Evolutionary conservation across 2,113 vertebrate species (phyloP).

Genomic region (Regulus satrapa): DNA sequence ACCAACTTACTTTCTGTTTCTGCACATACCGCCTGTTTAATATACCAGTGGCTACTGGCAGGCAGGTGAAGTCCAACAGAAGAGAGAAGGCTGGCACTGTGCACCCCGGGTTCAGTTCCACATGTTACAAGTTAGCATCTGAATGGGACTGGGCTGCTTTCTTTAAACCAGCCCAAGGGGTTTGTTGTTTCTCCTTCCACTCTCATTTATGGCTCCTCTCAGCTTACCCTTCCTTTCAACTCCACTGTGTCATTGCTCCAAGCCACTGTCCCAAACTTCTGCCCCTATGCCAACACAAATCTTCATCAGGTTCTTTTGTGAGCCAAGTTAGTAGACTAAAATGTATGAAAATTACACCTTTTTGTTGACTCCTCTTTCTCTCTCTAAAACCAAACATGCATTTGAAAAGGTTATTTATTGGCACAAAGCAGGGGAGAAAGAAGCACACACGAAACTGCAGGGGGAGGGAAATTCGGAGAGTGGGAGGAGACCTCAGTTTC

Average conservation of each 20-base stretch:
- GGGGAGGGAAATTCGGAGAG: background rate
- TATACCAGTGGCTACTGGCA: background rate
- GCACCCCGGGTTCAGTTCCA: background rate
- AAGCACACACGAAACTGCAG: background rate
- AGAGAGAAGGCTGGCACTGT: background rate
- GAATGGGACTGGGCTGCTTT: background rate
- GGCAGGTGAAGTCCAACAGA: background rate
- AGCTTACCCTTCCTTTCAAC: background rate
- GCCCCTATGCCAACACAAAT: background rate
- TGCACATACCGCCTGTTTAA: background rate
- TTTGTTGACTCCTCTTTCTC: background rate
- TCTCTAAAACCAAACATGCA: background rate
- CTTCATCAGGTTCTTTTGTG: background rate
- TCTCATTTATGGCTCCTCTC: background rate
- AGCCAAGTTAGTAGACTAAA: background rate
- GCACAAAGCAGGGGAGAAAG: background rate
- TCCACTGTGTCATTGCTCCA: background rate
- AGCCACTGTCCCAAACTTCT: background rate
- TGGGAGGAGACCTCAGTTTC: background rate
- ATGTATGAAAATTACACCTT: background rate
- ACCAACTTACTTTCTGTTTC: background rate
- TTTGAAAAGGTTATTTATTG: background rate
- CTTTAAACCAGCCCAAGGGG: background rate
- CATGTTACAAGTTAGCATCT: background rate
- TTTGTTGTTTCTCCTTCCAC: background rate